Conservation (phyloP, 2,113 vertebrate species). For the Neoarius graeffei region DNA sequence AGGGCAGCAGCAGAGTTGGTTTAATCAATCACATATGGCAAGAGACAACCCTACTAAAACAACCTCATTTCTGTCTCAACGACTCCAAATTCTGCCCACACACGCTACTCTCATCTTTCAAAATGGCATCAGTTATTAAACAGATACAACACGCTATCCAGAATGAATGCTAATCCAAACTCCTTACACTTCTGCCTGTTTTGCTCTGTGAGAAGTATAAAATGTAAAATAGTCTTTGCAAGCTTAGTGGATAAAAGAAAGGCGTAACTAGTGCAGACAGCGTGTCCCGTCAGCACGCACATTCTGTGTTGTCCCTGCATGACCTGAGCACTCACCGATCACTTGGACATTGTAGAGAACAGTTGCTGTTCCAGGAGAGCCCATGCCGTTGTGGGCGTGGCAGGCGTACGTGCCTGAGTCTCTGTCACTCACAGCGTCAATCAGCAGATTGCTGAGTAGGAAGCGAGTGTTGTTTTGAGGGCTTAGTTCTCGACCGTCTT, state of each 20-base stretch:
- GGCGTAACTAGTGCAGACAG: neutral
- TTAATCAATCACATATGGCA: slow-evolving; percentile 75
- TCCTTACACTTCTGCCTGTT: neutral
- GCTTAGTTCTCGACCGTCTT: slow-evolving; percentile 80
- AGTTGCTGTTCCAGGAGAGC: slow-evolving; percentile 71
- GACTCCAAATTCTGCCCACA: slow-evolving; percentile 56
- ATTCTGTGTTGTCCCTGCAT: neutral
- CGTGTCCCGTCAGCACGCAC: neutral
- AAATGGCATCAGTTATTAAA: slow-evolving; percentile 28
- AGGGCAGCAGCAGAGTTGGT: slow-evolving; percentile 65
- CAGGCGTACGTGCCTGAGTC: slow-evolving; percentile 93
- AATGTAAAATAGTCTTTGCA: neutral
- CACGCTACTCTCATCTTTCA: slow-evolving; percentile 16
- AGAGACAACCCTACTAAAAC: slow-evolving; percentile 70
- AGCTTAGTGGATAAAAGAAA: neutral
- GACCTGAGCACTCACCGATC: slow-evolving; percentile 81
- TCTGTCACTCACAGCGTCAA: slow-evolving; percentile 83
- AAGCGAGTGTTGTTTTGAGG: slow-evolving; percentile 90
- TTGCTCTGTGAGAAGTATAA: neutral
- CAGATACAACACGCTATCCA: neutral
- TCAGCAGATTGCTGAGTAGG: slow-evolving; percentile 93
- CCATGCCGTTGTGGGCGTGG: slow-evolving; percentile 85
- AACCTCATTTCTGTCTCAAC: slow-evolving; percentile 67
- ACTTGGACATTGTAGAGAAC: slow-evolving; percentile 93
- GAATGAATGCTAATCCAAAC: neutral